A percentile compares a stretch with the other conserved stretches of the same genome.
These are phyloP conservation scores for Scelioninae gen. 1 DNA, from an alignment of 2,888 invertebrate genomes.

Conservation along the genomic window DNA sequence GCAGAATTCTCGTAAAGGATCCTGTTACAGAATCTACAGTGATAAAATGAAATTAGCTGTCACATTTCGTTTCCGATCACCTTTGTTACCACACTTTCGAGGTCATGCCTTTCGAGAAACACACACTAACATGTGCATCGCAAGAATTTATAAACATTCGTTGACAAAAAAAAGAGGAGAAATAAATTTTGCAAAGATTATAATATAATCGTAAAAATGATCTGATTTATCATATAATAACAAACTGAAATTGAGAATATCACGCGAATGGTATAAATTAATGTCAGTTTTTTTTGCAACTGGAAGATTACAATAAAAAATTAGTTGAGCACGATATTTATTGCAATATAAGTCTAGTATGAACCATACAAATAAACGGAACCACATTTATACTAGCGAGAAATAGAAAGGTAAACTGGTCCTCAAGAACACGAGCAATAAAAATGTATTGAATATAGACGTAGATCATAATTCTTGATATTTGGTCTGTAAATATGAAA, in stretches of 20 bases:
- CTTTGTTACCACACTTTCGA: background rate
- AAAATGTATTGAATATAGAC: slow-evolving; percentile 19
- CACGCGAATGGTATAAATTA: background rate
- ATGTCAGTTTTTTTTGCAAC: background rate
- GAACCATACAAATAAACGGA: background rate
- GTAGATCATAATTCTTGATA: background rate
- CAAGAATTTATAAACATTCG: background rate
- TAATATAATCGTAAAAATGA: background rate
- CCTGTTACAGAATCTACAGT: slow-evolving; percentile 33
- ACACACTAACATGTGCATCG: background rate
- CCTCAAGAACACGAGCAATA: slow-evolving; percentile 22
- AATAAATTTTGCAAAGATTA: background rate
- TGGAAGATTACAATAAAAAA: background rate
- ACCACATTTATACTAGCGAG: background rate
- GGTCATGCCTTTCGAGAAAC: background rate
- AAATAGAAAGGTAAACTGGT: slow-evolving; percentile 56
- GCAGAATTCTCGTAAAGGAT: slow-evolving; percentile 8
- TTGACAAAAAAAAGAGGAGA: slow-evolving; percentile 1
- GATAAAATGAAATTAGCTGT: slow-evolving; percentile 11
- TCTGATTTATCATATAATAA: background rate
- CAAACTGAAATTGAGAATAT: background rate
- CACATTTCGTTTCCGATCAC: slow-evolving; percentile 3
- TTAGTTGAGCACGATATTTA: background rate
- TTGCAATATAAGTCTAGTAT: slow-evolving; percentile 5
- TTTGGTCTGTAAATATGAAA: background rate